phyloP scores from a whole-genome alignment of 1,140 invertebrate genomes.

The Venustaconcha ellipsiformis region DNA sequence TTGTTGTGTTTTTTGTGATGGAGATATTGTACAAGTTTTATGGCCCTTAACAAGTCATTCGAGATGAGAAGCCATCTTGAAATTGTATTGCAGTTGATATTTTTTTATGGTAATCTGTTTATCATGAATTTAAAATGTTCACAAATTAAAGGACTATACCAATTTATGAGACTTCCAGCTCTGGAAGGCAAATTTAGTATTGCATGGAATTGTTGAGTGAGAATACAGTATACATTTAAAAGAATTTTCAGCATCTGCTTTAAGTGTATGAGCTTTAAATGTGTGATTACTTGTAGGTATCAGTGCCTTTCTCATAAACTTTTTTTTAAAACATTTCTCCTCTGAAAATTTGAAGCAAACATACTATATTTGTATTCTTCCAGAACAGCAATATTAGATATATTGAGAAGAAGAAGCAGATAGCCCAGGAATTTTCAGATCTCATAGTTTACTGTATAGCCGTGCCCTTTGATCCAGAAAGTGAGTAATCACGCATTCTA shows the following conservation, averaged over 20 bases:
- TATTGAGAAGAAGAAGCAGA: conserved; percentile 88
- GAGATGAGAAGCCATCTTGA: too few species aligned
- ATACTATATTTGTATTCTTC: conserved; percentile 19
- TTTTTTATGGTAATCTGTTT: too few species aligned
- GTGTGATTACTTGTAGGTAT: too few species aligned
- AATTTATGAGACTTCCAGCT: too few species aligned
- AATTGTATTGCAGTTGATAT: too few species aligned
- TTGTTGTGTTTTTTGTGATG: too few species aligned
- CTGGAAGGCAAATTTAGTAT: too few species aligned
- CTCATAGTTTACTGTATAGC: conserved; percentile 96
- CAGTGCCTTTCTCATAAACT: background rate
- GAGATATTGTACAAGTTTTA: too few species aligned
- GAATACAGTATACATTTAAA: background rate
- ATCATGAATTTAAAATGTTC: too few species aligned
- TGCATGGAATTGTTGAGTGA: too few species aligned
- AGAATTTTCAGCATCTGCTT: background rate
- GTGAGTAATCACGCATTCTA: conserved; percentile 38
- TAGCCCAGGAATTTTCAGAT: conserved; percentile 97
- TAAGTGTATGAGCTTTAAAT: background rate
- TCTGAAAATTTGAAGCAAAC: background rate
- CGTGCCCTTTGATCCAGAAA: conserved; percentile 73
- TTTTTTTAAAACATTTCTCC: background rate
- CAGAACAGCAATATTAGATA: conserved; percentile 76
- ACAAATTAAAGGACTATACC: too few species aligned
- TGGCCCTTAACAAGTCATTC: too few species aligned